Conservation (phyloP, 2,888 invertebrate genomes). For the Leptinotarsa rubiginosa region DNA sequence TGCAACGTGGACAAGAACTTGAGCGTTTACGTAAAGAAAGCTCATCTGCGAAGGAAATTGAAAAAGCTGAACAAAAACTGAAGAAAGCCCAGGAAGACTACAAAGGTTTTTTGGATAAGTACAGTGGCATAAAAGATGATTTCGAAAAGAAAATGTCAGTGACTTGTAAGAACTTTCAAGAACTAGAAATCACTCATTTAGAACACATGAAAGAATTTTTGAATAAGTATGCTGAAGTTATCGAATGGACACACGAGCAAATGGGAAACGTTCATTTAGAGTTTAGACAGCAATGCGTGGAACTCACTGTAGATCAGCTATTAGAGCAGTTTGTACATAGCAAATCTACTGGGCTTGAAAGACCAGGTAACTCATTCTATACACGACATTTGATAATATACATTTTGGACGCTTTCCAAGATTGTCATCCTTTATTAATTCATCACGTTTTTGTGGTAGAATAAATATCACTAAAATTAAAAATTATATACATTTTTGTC, state of each 20-base stretch:
- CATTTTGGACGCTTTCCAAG: not conserved
- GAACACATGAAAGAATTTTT: slow-evolving; percentile 96
- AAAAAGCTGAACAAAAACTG: slow-evolving; percentile 92
- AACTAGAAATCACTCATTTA: slow-evolving; percentile 91
- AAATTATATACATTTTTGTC: not conserved
- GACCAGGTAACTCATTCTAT: slow-evolving; percentile 76
- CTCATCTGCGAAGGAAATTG: slow-evolving; percentile 90
- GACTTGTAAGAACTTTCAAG: slow-evolving; percentile 94
- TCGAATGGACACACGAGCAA: slow-evolving; percentile 90
- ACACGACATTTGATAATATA: slow-evolving; percentile 50
- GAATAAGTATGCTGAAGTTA: slow-evolving; percentile 86
- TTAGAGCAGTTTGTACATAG: slow-evolving; percentile 91
- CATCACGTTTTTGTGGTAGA: slow-evolving; percentile 2
- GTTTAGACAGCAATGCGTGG: slow-evolving; percentile 90
- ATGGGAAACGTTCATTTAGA: slow-evolving; percentile 95
- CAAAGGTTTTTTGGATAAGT: slow-evolving; percentile 90
- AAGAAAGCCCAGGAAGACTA: slow-evolving; percentile 97
- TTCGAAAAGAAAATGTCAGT: slow-evolving; percentile 96
- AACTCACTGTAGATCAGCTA: slow-evolving; percentile 92
- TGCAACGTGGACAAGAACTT: slow-evolving; percentile 85
- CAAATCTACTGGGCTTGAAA: slow-evolving; percentile 93
- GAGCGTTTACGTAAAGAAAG: slow-evolving; percentile 92
- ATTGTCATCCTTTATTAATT: not conserved
- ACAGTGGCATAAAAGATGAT: slow-evolving; percentile 88
- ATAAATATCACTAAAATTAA: not conserved